These are phyloP conservation scores for Bhutanitis thaidina DNA, from an alignment of 2,888 invertebrate genomes.

Conservation along the genomic window DNA sequence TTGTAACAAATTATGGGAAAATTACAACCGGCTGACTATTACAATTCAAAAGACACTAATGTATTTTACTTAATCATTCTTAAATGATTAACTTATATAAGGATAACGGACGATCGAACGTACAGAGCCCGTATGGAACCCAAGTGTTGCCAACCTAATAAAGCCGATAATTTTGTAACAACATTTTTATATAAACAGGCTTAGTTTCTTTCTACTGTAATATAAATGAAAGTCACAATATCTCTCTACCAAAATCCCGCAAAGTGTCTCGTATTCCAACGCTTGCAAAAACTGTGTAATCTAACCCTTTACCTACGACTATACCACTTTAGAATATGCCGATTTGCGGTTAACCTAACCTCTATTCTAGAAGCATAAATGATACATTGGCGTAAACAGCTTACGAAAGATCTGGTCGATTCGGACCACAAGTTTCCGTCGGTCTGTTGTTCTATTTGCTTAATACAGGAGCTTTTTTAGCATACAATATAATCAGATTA, in stretches of 20 bases:
- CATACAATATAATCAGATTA: neutral
- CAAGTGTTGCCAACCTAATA: too few species aligned
- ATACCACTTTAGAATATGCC: slow-evolving; percentile 19
- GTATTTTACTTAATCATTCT: too few species aligned
- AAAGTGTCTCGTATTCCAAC: slow-evolving; percentile 40
- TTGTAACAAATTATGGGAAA: too few species aligned
- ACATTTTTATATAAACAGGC: too few species aligned
- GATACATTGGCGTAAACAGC: slow-evolving; percentile 28
- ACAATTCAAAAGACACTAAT: too few species aligned
- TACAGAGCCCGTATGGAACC: too few species aligned
- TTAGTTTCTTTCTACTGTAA: too few species aligned
- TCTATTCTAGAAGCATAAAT: slow-evolving; percentile 28
- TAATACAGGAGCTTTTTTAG: slow-evolving; percentile 1
- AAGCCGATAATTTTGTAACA: too few species aligned
- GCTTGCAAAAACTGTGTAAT: slow-evolving; percentile 46
- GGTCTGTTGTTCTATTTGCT: neutral
- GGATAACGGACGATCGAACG: too few species aligned
- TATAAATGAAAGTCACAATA: neutral
- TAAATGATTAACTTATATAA: too few species aligned
- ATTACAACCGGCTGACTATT: too few species aligned
- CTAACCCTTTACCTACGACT: slow-evolving; percentile 35
- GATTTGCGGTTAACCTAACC: slow-evolving; percentile 25
- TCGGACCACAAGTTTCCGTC: slow-evolving; percentile 5
- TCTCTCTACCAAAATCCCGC: slow-evolving; percentile 1
- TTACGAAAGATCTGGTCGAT: slow-evolving; percentile 34